Base-by-base conservation (phyloP, 1,140 invertebrate species). In the Saccostrea cuccullata region DNA sequence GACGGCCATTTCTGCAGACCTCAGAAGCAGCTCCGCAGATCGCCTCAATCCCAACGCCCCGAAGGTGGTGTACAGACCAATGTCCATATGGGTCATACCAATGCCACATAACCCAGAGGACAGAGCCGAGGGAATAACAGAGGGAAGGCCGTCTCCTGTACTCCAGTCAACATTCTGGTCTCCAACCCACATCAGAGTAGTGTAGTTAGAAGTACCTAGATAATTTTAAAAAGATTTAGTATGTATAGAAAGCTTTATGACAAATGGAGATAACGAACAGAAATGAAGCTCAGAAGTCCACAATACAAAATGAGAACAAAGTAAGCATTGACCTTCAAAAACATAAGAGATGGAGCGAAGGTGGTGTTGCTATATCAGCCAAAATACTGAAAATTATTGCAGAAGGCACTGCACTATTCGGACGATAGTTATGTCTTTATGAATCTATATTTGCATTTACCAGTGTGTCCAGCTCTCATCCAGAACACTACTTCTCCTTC, bases 141-240 rank as follows among this genome's bases (percentile, higher is more conserved):
- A 94, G 0, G 93, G 90, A 11, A 95, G 82, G 0, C 95, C 95
- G 88, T 95, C 95, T 12, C 90, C 93, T 26, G 89, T 87, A 0
- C 92, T 92, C 89, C 94, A 95, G 89, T 95, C 94, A 0, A 95
- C 95, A 89, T 95, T 95, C 89, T 95, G 95, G 86, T 95, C 95
- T 9, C 95, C 95, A 12, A 94, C 93, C 95, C 95, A 95, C 85
- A 94, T 90, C 84, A 95, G 87, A 15, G 93, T 92, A 23, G 92
- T 93, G 86, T 90, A 92, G 5, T 92, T 92, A 17, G 92, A 90
- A 9, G 92, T 91, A 55, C 93, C 93, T 92, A 60, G 11, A 90
- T 86, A 70, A 70, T 15, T 15, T 82, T 83, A 55, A 55, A 8
- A 30, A 15, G 2, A 55, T 17, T 83, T n/a, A 77, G 5, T 6